phyloP scores from a whole-genome alignment of 2,113 vertebrate species.

The Grammomys dolichurus region DNA sequence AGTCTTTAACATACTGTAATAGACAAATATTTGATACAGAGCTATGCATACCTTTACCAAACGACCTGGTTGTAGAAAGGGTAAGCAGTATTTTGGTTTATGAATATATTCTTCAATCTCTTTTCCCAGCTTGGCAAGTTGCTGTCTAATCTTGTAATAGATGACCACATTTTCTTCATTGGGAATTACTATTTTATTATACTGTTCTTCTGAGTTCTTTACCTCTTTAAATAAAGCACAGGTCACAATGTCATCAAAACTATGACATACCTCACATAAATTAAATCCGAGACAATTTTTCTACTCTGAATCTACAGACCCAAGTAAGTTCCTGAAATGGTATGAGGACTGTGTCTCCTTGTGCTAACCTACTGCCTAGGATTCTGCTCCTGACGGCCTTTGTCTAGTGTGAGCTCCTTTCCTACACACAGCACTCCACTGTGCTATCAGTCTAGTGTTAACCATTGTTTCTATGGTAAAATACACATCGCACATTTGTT shows the following conservation, averaged over 20 bases:
- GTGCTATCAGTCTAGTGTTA: background rate
- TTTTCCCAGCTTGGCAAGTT: constrained; percentile 95
- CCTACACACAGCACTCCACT: background rate
- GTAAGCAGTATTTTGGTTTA: constrained; percentile 97
- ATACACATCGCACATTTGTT: background rate
- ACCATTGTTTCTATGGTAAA: background rate
- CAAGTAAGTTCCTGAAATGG: background rate
- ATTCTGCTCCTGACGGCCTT: background rate
- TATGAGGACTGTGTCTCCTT: background rate
- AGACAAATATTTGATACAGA: background rate
- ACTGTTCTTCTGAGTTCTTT: constrained; percentile 93
- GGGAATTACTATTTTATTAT: constrained; percentile 95
- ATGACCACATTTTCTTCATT: constrained; percentile 96
- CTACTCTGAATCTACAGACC: background rate
- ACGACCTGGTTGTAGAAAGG: constrained; percentile 96
- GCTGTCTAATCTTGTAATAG: constrained; percentile 98
- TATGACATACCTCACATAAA: background rate
- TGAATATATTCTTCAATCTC: constrained; percentile 97
- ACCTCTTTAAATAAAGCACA: constrained; percentile 76
- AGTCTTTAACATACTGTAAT: background rate
- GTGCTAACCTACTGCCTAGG: background rate
- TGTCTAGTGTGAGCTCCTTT: background rate
- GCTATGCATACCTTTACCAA: constrained; percentile 89
- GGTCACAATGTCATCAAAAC: background rate
- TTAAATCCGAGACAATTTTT: background rate